Evolutionary conservation across 2,888 invertebrate genomes (phyloP).

Genomic region (Drosophila quinaria): DNA sequence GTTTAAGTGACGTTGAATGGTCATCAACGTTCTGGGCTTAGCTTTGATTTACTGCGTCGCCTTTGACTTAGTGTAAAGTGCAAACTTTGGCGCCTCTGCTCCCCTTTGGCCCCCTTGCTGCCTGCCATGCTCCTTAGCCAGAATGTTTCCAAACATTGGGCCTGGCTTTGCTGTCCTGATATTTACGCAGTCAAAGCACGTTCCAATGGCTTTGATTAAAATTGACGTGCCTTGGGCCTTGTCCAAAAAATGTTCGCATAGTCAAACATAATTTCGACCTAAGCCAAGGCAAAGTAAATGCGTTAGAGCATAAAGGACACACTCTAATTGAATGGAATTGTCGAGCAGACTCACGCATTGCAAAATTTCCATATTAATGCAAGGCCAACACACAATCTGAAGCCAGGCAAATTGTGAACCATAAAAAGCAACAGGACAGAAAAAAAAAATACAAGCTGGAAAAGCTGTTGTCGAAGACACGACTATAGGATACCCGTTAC

Average conservation of each 20-base stretch:
- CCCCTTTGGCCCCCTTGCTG: conserved; percentile 26
- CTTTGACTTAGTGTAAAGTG: conserved; percentile 58
- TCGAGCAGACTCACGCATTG: conserved; percentile 57
- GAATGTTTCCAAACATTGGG: not conserved
- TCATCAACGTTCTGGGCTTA: conserved; percentile 73
- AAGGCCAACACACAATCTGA: conserved; percentile 17
- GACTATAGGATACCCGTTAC: no score
- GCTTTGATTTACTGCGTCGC: conserved; percentile 74
- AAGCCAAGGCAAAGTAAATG: conserved; percentile 72
- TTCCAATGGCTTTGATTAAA: conserved; percentile 72
- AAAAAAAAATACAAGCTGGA: conserved; percentile 7
- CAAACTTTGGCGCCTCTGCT: conserved; percentile 59
- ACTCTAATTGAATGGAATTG: conserved; percentile 74
- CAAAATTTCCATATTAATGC: conserved; percentile 75
- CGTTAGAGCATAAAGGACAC: conserved; percentile 58
- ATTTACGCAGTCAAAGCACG: conserved; percentile 70
- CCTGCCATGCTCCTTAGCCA: not conserved
- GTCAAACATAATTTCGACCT: conserved; percentile 77
- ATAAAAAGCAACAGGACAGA: conserved; percentile 55
- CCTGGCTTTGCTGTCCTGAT: conserved; percentile 9
- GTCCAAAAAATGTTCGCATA: conserved; percentile 74
- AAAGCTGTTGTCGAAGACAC: no score
- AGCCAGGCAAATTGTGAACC: conserved; percentile 24
- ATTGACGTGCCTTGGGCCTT: conserved; percentile 74
- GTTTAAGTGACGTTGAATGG: conserved; percentile 70